Conservation (phyloP, 2,888 invertebrate genomes). For the Limnephilus auricula region DNA sequence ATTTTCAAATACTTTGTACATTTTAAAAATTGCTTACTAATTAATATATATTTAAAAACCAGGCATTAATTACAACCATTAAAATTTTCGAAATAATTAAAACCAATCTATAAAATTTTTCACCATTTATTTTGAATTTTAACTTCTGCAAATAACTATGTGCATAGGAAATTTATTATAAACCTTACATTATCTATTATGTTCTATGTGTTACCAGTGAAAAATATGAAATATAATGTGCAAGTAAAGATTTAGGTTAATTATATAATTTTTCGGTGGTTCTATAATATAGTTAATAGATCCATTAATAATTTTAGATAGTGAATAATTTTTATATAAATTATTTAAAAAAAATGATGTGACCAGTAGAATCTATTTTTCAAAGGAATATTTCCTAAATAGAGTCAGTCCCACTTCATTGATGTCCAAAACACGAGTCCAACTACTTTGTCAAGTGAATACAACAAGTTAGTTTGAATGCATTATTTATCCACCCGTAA, state of each 20-base stretch:
- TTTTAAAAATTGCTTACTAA: too few relatives aligned
- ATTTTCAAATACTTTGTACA: not conserved
- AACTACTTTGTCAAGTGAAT: constrained; percentile 4
- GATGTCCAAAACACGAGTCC: constrained; percentile 25
- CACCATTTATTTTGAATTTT: not conserved
- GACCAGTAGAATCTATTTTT: not conserved
- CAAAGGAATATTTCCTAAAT: not conserved
- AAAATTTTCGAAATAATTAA: not conserved
- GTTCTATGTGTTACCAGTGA: not conserved
- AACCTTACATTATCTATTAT: not conserved
- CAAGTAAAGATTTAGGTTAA: too few relatives aligned
- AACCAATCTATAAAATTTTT: not conserved
- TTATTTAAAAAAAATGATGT: not conserved
- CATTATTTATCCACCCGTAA: constrained; percentile 29
- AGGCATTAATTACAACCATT: too few relatives aligned
- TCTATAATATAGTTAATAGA: not conserved
- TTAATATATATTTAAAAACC: too few relatives aligned
- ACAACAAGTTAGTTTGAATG: constrained; percentile 20
- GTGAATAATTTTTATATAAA: too few relatives aligned
- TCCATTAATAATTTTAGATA: not conserved
- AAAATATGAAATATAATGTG: not conserved
- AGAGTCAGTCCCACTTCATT: constrained; percentile 4
- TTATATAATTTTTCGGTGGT: not conserved
- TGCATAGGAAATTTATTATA: not conserved
- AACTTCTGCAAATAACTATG: not conserved